Base-by-base conservation (phyloP, 2,113 vertebrate species). In the Hylia prasina region DNA sequence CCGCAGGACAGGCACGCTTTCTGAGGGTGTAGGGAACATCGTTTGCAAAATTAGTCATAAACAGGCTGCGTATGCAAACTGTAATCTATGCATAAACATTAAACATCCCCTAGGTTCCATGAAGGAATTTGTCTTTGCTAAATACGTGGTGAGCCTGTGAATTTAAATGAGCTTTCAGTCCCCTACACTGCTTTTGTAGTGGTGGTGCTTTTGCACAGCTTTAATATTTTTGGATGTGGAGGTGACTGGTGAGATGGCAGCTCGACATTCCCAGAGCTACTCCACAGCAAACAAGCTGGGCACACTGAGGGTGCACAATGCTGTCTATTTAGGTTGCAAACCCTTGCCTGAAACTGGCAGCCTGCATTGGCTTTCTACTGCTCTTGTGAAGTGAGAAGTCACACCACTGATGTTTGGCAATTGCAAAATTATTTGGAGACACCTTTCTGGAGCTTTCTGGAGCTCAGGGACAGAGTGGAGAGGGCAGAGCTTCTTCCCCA, bases 71-170 rank as follows among this genome's bases (percentile, higher is more conserved):
- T 91, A 78, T 91, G 86, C 86, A 93, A 87, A 47, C 61, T 87
- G 53, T 82, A 87, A 78, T 78, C 87, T 84, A 15, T 75, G 80
- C 82, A 92, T 84, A 87, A 94, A 60, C 60, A 90, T 70, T 86
- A 83, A 84, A 53, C 51, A 68, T 68, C 27, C 47, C 37, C 37
- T 54, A 31, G 35, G 30, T 83, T 93, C 86, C 8, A 9, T 89
- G 86, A 70, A 90, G 54, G 68, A 92, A 89, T 96, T 90, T 89
- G 47, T 94, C 82, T 96, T 89, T 90, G 68, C 80, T 68, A 88
- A 87, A 58, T 86, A 71, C 0, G 0, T 56, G 40, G 69, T 44
- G 47, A 92, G 72, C 35, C 48, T 90, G 13, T 89, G 89, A 69
- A 82, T 94, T 84, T 73, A 47, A 78, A 83, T 60, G 61, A 92